Base-by-base conservation (phyloP, 2,888 invertebrate species). In the Lypha dubia region DNA sequence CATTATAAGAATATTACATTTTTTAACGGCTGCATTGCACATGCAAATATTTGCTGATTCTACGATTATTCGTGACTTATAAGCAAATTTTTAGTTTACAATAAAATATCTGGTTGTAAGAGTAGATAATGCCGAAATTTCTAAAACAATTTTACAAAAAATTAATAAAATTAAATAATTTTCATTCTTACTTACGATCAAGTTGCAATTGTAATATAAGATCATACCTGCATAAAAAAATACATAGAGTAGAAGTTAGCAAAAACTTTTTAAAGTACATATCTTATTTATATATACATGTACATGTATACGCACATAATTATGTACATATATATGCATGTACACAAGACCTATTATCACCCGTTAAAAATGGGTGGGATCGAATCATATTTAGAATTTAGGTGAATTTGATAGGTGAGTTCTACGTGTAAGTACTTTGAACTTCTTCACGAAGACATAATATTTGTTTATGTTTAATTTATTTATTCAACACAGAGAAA, bases 161-260 rank as follows among this genome's bases (percentile, higher is more conserved):
- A 62, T 24, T n/a, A 49, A 49, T 20, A 49, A 49, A 20, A 32
- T 7, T 20, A 32, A 38, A 68, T 8, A 46, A 17, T 22, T 28
- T 28, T 22, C 8, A n/a, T 28, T 38, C 17, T 41, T 5, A 53
- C 53, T 41, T 53, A 53, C 53, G 2, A 11, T 53, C 2, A 20
- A 20, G 2, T 51, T 51, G 11, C 49, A 11, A 22, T 51, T 51
- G 11, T 11, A 22, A 9, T 22, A 22, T 22, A 68, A 32, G 28
- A 60, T 46, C 67, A 41, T 46, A 49, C 67, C 46, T 46, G 38
- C 3, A 32, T n/a, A n/a, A n/a, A 58, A 7, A 32, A 17, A 58
- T 3, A 28, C 15, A 15, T 5, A 13, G 15, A 56, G 13, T 0
- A 24, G 28, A 56, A 56, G 32, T 32, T 13, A 32, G 9, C 3